Evolutionary conservation across 2,888 invertebrate species (phyloP).

Genomic region (Noctua janthina): DNA sequence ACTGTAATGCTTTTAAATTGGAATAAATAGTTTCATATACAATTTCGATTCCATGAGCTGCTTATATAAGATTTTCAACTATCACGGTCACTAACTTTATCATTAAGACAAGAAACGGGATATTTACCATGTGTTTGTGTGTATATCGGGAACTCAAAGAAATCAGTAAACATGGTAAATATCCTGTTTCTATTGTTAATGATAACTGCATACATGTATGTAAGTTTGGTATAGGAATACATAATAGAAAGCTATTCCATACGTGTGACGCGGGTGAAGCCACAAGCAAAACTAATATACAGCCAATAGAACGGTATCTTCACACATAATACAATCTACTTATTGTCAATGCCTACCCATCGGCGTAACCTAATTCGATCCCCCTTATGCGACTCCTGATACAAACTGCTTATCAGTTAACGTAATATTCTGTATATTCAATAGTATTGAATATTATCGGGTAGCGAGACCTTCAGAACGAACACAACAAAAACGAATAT

Average conservation of each 20-base stretch:
- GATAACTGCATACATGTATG: neutral
- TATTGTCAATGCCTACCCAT: conserved; percentile 39
- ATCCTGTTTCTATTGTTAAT: too few relatives aligned
- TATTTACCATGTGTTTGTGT: too few relatives aligned
- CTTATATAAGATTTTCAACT: too few relatives aligned
- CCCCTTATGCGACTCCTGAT: conserved; percentile 38
- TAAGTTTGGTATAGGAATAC: neutral
- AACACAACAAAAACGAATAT: conserved; percentile 30
- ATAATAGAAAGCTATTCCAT: conserved; percentile 15
- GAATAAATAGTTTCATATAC: neutral
- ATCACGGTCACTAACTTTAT: too few relatives aligned
- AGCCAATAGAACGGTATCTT: conserved; percentile 28
- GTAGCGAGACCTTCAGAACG: conserved; percentile 1
- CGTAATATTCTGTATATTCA: conserved; percentile 46
- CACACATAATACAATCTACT: conserved; percentile 44
- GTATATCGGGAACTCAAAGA: too few relatives aligned
- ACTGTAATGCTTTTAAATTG: neutral
- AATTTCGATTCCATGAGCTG: too few relatives aligned
- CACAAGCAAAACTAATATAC: conserved; percentile 40
- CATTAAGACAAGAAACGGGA: too few relatives aligned
- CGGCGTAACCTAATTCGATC: conserved; percentile 52
- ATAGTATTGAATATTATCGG: conserved; percentile 37
- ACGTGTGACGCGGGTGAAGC: conserved; percentile 15
- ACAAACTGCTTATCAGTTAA: conserved; percentile 57
- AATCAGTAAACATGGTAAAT: too few relatives aligned